Evolutionary conservation across 2,113 vertebrate species (phyloP), one percentile per base, ranked within the genome.

Genomic region (Hydrolagus affinis): DNA sequence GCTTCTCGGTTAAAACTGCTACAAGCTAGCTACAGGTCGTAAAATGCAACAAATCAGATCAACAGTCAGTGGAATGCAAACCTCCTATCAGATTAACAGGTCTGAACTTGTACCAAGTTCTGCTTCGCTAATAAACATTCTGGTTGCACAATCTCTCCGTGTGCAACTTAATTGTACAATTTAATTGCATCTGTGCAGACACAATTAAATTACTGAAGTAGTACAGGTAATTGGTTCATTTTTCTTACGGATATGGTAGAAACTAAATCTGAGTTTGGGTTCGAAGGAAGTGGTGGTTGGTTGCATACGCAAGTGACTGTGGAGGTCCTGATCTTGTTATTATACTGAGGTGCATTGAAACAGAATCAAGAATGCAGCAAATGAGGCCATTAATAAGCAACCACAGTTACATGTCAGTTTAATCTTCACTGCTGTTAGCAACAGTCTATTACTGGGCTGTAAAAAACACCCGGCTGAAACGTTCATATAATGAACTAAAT

Each of bases 1-100:
- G 25, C 78, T 21, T 25, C 78, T 83, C 66, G 59, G 78, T 66
- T 66, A 83, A 83, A 83, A 64, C 60, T 83, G 60, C 15, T 83
- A 28, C 30, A 30, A 83, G 62, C 14, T 64, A 83, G 62, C 14
- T 64, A 30, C 21, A 17, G 78, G 8, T 66, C 78, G 30, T 83
- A 66, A 83, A 83, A 19, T 68, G 30, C 64, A 66, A 8, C 21
- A 66, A 66, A 68, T 66, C 30, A 14, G 17, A 44, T 3, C 28
- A 83, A 9, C 66, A 62, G 28, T 78, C 78, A 32, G 25, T 66
- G 78, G 78, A 66, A 83, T 83, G 60, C 28, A 66, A 83, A 66
- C 28, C 78, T 66, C 78, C 60, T 60, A 83, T 0, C 25, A 83
- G 28, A 62, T 10, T 83, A 30, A 30, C 78, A 14, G 78, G 60